Evolutionary conservation across 2,888 invertebrate genomes (phyloP).

Genomic region (Caenorhabditis macrosperma): DNA sequence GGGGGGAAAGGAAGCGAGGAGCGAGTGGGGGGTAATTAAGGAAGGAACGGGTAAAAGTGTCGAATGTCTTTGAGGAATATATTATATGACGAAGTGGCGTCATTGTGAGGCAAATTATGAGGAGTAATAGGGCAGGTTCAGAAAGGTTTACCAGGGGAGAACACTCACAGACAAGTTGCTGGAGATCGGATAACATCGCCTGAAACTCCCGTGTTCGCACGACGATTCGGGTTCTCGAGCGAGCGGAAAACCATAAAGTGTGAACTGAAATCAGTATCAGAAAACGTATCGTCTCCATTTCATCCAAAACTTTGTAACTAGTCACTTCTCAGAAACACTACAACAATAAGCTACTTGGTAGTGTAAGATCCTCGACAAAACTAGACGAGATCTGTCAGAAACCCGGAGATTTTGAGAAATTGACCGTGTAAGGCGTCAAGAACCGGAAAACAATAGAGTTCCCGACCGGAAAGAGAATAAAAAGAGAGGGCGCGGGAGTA

Average conservation of each 20-base stretch:
- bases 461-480: background rate
- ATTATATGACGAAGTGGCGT: constrained; percentile 29
- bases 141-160: constrained; percentile 30
- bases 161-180: background rate
- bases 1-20: background rate
- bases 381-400: too few species aligned
- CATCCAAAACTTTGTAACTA: too few species aligned
- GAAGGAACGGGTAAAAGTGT: constrained; percentile 29
- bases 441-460: constrained; percentile 18
- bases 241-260: too few species aligned
- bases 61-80: constrained; percentile 24
- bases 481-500: constrained; percentile 24
- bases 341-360: too few species aligned
- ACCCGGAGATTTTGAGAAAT: background rate
- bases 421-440: constrained; percentile 20
- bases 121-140: constrained; percentile 43
- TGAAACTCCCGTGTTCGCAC: too few species aligned
- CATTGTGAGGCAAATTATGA: constrained; percentile 23
- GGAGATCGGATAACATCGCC: too few species aligned
- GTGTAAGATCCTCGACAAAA: too few species aligned
- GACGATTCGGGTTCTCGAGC: too few species aligned
- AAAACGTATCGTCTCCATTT: too few species aligned
- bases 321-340: too few species aligned
- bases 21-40: background rate
- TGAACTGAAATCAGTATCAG: too few species aligned